Percentiles rank a stretch among this genome's conserved stretches.
Conservation (phyloP, 1,140 invertebrate species). For the Tetragnatha versicolor region DNA sequence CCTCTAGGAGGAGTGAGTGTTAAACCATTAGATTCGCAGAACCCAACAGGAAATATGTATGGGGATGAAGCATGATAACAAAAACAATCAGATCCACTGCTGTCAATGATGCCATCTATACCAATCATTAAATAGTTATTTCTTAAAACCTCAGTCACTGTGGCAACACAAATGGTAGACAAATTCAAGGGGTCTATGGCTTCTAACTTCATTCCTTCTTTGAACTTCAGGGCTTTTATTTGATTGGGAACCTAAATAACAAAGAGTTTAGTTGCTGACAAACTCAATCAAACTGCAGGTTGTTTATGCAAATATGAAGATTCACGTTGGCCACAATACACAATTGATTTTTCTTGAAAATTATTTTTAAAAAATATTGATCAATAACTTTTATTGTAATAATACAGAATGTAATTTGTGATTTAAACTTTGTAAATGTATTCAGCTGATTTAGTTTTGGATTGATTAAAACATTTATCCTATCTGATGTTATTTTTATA, state of each 20-base stretch:
- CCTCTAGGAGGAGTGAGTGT: constrained; percentile 86
- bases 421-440: too few species aligned
- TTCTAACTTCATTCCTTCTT: constrained; percentile 94
- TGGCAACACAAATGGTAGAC: constrained; percentile 92
- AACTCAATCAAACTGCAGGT: too few species aligned
- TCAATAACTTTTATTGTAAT: too few species aligned
- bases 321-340: too few species aligned
- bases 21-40: constrained; percentile 84
- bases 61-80: constrained; percentile 94
- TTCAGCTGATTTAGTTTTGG: too few species aligned
- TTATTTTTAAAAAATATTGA: too few species aligned
- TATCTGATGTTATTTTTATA: too few species aligned
- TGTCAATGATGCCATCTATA: constrained; percentile 87
- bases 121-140: constrained; percentile 95
- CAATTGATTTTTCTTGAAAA: too few species aligned
- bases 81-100: constrained; percentile 90
- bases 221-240: constrained; percentile 67
- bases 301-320: too few species aligned
- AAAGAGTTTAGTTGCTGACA: background rate
- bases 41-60: constrained; percentile 94
- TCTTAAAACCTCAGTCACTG: constrained; percentile 89
- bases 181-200: constrained; percentile 95
- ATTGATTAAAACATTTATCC: too few species aligned
- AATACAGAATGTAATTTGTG: too few species aligned
- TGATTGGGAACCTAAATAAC: constrained; percentile 30